A percentile compares a stretch with the other conserved stretches of the same genome.
Evolutionary conservation across 2,113 vertebrate genomes (phyloP).

Genomic region (Loxodonta africana): DNA sequence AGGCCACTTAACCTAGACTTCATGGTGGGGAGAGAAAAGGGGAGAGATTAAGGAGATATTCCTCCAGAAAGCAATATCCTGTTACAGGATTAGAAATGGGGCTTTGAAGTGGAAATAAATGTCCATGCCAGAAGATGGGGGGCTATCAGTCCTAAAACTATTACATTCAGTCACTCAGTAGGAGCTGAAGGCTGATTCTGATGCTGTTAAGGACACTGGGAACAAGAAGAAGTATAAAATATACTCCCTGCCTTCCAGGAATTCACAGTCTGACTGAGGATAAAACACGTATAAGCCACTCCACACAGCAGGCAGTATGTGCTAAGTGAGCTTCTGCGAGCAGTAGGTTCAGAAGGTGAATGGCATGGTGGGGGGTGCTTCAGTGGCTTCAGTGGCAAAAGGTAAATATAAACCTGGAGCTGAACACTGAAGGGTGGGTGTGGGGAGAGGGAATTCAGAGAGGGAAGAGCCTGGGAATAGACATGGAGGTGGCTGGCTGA

Average conservation of each 20-base stretch:
- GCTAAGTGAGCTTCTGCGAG: fast-evolving
- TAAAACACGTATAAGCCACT: fast-evolving
- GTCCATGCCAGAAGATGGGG: background rate
- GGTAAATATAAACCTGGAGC: background rate
- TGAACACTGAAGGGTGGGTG: background rate
- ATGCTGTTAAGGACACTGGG: background rate
- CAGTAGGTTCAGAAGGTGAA: background rate
- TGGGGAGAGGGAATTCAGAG: background rate
- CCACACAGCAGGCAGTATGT: background rate
- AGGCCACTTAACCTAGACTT: no score
- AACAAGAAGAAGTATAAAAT: background rate
- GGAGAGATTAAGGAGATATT: background rate
- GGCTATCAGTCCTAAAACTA: background rate
- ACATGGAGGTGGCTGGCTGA: background rate
- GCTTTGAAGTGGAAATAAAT: background rate
- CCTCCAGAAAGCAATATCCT: background rate
- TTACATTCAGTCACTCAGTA: background rate
- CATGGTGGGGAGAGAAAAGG: no score
- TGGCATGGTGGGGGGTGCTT: fast-evolving
- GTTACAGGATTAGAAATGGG: background rate
- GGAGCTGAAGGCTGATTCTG: background rate
- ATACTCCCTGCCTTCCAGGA: background rate
- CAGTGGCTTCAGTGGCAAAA: fast-evolving
- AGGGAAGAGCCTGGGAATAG: no score
- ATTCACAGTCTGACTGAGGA: background rate